Base-by-base conservation (phyloP, 2,888 invertebrate species). In the Agrochola circellaris region DNA sequence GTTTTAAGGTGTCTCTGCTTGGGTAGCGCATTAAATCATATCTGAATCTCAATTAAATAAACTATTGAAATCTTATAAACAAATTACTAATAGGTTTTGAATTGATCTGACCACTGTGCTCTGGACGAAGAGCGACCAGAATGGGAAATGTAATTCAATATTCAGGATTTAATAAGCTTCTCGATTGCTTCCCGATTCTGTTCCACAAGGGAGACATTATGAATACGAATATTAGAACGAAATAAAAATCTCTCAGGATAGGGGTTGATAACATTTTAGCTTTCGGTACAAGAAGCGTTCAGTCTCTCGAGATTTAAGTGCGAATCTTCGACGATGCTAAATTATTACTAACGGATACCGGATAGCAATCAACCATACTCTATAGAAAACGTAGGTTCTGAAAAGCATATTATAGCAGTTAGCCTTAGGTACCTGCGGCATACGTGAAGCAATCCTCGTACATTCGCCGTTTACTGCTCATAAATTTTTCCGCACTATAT, bases 401-500 rank as follows among this genome's bases (percentile, higher is more conserved):
- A 67, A 73, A 60, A 73, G n/a, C 38, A 62, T 62, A 56, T 23
- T 79, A 23, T 15, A 77, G 68, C 34, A 64, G 51, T 20, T 60
- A 67, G n/a, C 42, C 42, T 62, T 23, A 48, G 5, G 45, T 58
- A 60, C n/a, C n/a, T 66, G 17, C 38, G 15, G 11, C 2, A 17
- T 61, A 30, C 51, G 51, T 68, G n/a, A 75, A 72, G 51, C 61
- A 65, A 30, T 65, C 26, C 74, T 42, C 26, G 38, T 67, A 67
- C 66, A 70, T 75, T 79, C 48, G 42, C 60, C 77, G 60, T 72
- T 38, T 58, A 65, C 65, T 11, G 67, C 70, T 70, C 79, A 83
- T 87, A 85, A 80, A 77, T 79, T 77, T 66, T 0, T 42, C 67
- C 54, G 23, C 77, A 82, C 73, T 74, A 81, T 66, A 77, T 75